phyloP scores from a whole-genome alignment of 2,113 vertebrate species.

The Proterorhinus semilunaris region DNA sequence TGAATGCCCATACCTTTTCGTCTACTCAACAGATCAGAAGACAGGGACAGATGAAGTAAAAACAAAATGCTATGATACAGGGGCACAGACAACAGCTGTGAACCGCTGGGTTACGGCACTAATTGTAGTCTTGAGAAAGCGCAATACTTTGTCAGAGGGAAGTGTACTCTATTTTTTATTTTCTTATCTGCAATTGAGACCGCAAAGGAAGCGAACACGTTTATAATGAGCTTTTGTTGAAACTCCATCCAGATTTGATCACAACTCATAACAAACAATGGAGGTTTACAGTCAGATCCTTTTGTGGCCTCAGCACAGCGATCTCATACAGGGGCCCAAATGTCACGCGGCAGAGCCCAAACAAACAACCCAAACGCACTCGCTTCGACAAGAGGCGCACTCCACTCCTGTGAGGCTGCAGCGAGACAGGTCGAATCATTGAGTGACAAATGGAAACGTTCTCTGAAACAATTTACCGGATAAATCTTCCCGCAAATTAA shows the following conservation, averaged over 20 bases:
- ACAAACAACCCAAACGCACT: constrained; percentile 61
- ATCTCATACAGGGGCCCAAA: constrained; percentile 44
- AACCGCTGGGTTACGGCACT: background rate
- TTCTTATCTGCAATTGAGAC: background rate
- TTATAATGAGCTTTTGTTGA: constrained; percentile 9
- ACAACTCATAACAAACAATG: constrained; percentile 9
- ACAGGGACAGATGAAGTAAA: no score
- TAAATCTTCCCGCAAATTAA: constrained; percentile 55
- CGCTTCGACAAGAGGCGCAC: constrained; percentile 46
- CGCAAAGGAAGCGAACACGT: background rate
- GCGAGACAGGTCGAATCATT: constrained; percentile 32
- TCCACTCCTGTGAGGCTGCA: constrained; percentile 24
- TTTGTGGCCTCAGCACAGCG: constrained; percentile 16
- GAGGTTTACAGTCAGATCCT: constrained; percentile 24
- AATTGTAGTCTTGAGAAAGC: background rate
- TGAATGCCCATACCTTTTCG: no score
- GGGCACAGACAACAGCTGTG: no score
- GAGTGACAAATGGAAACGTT: constrained; percentile 41
- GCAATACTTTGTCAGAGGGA: background rate
- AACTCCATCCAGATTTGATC: background rate
- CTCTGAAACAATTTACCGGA: constrained; percentile 47
- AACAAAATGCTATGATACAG: no score
- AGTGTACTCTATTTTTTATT: background rate
- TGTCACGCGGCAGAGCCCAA: constrained; percentile 46
- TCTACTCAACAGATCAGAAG: no score